These are phyloP conservation scores for Elgaria multicarinata DNA, from an alignment of 2,113 vertebrate species.

Conservation along the genomic window DNA sequence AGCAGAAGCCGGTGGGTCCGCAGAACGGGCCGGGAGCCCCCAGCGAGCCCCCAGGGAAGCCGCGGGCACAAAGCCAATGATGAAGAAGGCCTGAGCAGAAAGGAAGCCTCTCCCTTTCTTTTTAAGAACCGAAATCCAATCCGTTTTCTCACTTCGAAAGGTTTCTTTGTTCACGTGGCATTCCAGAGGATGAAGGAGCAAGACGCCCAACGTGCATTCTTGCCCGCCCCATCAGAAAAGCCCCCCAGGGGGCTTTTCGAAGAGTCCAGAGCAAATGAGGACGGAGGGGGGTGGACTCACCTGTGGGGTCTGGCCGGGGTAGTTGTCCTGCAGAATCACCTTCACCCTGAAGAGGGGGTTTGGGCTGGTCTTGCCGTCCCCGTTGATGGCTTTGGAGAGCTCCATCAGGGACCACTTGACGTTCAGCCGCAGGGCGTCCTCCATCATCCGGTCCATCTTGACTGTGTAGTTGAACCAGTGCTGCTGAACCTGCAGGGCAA, in stretches of 20 bases:
- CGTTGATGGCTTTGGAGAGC: conserved; percentile 85
- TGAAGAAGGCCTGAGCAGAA: background rate
- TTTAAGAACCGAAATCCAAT: background rate
- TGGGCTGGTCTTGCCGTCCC: conserved; percentile 79
- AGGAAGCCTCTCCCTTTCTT: background rate
- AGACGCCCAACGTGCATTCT: background rate
- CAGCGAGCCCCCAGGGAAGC: background rate
- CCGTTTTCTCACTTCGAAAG: no score
- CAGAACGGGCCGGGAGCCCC: no score
- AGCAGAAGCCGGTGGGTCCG: background rate
- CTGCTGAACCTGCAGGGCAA: conserved; percentile 81
- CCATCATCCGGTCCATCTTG: conserved; percentile 83
- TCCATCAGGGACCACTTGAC: conserved; percentile 85
- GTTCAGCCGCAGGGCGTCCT: conserved; percentile 83
- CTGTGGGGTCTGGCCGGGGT: conserved; percentile 71
- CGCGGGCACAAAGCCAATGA: background rate
- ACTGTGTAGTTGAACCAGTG: conserved; percentile 81
- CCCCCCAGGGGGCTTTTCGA: background rate
- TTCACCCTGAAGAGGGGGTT: conserved; percentile 85
- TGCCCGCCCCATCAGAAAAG: background rate
- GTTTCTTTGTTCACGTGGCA: background rate
- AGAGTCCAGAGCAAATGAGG: background rate
- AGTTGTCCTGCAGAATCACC: conserved; percentile 75
- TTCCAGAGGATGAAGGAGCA: background rate
- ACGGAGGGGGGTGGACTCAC: conserved; percentile 53